Evolutionary conservation across 1,140 invertebrate genomes (phyloP), one percentile per base, ranked within the genome.

Genomic region (Conus ventricosus): DNA sequence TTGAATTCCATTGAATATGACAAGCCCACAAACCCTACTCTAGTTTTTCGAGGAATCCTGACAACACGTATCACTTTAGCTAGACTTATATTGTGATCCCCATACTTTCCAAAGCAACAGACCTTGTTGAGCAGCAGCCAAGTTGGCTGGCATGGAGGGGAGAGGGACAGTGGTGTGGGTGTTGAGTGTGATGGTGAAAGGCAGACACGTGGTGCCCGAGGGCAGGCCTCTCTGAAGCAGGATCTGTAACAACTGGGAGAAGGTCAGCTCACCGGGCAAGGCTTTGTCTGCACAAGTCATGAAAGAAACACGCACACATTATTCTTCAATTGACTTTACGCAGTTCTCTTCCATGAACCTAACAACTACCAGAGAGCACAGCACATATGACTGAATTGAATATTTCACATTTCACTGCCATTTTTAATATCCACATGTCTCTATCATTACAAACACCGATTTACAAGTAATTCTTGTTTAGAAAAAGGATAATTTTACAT

Each of bases 181-280:
- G 82, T 89, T 90, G 27, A 91, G 78, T 87, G 89, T 89, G 57
- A 92, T 88, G 75, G 80, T 89, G 91, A 92, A 88, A 96, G 95
- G 91, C 95, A 97, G n/a, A 96, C 91, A 88, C 84, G 95, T 25
- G 96, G 85, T 87, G 71, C 85, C 96, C 0, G 96, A 92, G 0
- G 96, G 96, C 25, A 95, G 91, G 5, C 96, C 96, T 85, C 95
- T 95, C 81, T 96, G 95, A 82, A 96, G 95, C 7, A 97, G 93
- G 5, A 96, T 94, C 5, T 96, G 95, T 8, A 97, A 91, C 55
- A 97, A 92, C 94, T 97, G 96, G 54, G 96, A 96, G 84, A 97
- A 95, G 2, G 96, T 97, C 17, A 97, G 93, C 87, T 96, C 96
- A 53, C 95, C 92, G 6, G 96, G 96, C 15, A 97, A 91, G 53